phyloP scores from a whole-genome alignment of 2,113 vertebrate species.

The Clupea harengus region DNA sequence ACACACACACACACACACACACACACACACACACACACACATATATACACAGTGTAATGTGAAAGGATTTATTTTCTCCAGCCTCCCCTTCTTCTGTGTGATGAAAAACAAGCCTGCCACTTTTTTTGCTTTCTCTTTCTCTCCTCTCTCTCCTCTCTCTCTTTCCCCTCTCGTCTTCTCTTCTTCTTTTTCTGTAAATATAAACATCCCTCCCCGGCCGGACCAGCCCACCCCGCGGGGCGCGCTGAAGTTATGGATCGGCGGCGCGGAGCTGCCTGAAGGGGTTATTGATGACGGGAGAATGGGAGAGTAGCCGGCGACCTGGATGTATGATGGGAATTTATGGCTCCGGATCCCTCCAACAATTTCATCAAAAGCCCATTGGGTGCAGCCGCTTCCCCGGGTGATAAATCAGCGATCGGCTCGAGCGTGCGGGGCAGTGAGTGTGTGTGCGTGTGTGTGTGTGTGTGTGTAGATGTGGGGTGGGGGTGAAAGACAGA shows the following conservation, averaged over 20 bases:
- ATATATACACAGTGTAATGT: background rate
- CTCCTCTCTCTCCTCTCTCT: background rate
- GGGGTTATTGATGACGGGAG: constrained; percentile 45
- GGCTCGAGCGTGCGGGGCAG: background rate
- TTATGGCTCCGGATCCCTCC: constrained; percentile 45
- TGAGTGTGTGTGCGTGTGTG: background rate
- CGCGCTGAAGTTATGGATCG: constrained; percentile 34
- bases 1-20: background rate
- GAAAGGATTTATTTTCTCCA: background rate
- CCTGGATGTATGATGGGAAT: constrained; percentile 46
- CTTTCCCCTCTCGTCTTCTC: background rate
- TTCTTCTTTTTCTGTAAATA: constrained; percentile 14
- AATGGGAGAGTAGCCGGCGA: constrained; percentile 35
- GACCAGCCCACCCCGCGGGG: background rate
- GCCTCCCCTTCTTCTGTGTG: background rate
- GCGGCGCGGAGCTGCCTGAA: background rate
- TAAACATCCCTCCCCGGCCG: background rate
- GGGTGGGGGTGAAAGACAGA: constrained; percentile 35
- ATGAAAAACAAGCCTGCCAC: background rate
- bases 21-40: background rate
- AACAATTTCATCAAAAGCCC: constrained; percentile 57
- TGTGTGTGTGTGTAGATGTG: background rate
- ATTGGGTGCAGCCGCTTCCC: constrained; percentile 38
- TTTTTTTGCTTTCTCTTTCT: background rate
- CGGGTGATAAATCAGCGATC: constrained; percentile 37